Conservation (phyloP, 2,113 vertebrate species). For the Ammospiza nelsoni region DNA sequence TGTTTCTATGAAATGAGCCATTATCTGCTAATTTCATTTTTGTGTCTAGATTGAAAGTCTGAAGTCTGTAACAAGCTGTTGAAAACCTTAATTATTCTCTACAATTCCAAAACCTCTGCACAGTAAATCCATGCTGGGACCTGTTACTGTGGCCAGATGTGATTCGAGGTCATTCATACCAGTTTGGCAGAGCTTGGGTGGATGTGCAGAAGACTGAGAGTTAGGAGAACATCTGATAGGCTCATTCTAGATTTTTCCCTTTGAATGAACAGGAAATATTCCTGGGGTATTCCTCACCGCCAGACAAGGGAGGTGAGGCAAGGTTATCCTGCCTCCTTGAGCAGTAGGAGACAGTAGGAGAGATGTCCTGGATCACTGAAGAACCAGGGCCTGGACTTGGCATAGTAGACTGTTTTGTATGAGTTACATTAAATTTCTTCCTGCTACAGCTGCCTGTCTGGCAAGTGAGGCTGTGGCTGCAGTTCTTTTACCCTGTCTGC, state of each 20-base stretch:
- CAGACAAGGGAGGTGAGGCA: background rate
- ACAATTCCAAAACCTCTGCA: background rate
- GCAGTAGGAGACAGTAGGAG: background rate
- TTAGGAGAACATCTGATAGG: background rate
- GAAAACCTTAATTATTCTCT: background rate
- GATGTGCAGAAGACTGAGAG: background rate
- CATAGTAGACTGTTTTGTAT: background rate
- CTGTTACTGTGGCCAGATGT: background rate
- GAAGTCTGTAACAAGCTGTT: background rate
- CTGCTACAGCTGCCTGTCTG: background rate
- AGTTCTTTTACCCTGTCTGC: background rate
- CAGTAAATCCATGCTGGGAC: background rate
- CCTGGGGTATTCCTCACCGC: background rate
- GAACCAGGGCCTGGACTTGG: background rate
- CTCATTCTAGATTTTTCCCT: background rate
- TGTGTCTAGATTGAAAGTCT: background rate
- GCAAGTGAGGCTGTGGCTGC: background rate
- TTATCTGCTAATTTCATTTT: background rate
- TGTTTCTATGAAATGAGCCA: background rate
- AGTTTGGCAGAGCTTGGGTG: background rate
- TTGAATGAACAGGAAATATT: background rate
- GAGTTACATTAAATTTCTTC: background rate
- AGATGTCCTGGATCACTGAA: background rate
- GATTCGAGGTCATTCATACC: accelerated
- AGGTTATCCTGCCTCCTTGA: background rate